Evolutionary conservation across 1,140 invertebrate genomes (phyloP).

Genomic region (Neoseiulus cucumeris): DNA sequence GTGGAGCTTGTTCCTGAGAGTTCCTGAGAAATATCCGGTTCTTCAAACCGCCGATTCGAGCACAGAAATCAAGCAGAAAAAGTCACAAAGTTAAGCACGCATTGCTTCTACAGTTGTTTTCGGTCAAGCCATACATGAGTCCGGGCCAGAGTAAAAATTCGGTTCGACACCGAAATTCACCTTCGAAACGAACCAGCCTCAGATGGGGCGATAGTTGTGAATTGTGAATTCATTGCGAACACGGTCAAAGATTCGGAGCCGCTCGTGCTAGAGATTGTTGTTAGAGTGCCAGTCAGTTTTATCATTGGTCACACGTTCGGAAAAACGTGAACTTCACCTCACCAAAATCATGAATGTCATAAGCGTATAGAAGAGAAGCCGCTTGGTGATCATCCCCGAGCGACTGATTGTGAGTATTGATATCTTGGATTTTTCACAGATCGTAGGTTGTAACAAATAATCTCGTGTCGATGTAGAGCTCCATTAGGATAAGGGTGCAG

Average conservation of each 20-base stretch:
- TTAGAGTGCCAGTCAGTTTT: background rate
- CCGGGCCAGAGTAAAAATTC: slow-evolving; percentile 7
- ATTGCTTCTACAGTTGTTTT: background rate
- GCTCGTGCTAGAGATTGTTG: background rate
- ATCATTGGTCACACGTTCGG: background rate
- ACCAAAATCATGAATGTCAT: background rate
- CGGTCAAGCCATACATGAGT: slow-evolving; percentile 10
- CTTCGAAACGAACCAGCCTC: slow-evolving; percentile 21
- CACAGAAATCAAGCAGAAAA: too few relatives aligned
- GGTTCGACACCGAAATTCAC: slow-evolving; percentile 20
- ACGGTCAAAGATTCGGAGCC: slow-evolving; percentile 1
- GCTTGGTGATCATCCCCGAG: background rate
- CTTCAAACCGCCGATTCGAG: too few relatives aligned
- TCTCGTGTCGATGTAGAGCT: too few relatives aligned
- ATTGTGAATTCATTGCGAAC: background rate
- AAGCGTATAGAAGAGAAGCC: background rate
- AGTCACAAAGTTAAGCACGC: background rate
- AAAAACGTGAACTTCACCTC: background rate
- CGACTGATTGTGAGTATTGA: too few relatives aligned
- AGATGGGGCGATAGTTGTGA: slow-evolving; percentile 21
- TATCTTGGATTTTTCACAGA: too few relatives aligned
- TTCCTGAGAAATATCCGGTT: too few relatives aligned
- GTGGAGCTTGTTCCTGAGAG: too few relatives aligned
- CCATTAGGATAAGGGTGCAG: too few relatives aligned
- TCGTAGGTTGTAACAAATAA: too few relatives aligned